Percentiles rank a stretch among this genome's conserved stretches.
Evolutionary conservation across 2,797 vertebrate genomes (phyloP).

Genomic region (Momotus momota): DNA sequence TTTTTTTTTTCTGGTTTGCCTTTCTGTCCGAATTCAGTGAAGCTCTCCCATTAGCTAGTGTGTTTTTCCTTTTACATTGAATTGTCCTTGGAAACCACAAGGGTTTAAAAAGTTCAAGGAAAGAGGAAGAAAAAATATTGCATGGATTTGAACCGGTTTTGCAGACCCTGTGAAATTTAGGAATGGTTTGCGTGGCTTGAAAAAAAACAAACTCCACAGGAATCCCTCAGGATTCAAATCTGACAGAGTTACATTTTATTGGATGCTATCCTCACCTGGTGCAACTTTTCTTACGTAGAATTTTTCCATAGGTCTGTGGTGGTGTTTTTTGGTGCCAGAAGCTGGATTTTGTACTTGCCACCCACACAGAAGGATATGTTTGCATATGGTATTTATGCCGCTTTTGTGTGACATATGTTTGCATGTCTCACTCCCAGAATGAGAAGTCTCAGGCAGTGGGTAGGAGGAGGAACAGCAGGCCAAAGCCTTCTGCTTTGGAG

Average conservation of each 20-base stretch:
- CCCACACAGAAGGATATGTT: slow-evolving; percentile 15
- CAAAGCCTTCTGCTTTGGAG: slow-evolving; percentile 31
- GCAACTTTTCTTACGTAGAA: not conserved
- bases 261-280: not conserved
- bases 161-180: not conserved
- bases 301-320: not conserved
- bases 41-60: not conserved
- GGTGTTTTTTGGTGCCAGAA: not conserved
- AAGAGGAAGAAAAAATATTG: not conserved
- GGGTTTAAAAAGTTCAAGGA: slow-evolving; percentile 21
- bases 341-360: not conserved
- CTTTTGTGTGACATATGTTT: slow-evolving; percentile 38
- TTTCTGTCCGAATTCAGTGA: not conserved
- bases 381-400: slow-evolving; percentile 4
- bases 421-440: not conserved
- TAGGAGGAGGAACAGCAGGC: slow-evolving; percentile 43
- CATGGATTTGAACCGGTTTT: not conserved
- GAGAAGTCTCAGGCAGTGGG: slow-evolving; percentile 21
- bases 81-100: slow-evolving; percentile 10
- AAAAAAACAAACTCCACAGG: not conserved
- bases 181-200: not conserved
- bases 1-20: not conserved
- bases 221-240: not conserved
- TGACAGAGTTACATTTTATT: not conserved
- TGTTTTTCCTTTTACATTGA: not conserved